These are phyloP conservation scores for Gibbula magus DNA, from an alignment of 2,888 invertebrate species.

Conservation along the genomic window DNA sequence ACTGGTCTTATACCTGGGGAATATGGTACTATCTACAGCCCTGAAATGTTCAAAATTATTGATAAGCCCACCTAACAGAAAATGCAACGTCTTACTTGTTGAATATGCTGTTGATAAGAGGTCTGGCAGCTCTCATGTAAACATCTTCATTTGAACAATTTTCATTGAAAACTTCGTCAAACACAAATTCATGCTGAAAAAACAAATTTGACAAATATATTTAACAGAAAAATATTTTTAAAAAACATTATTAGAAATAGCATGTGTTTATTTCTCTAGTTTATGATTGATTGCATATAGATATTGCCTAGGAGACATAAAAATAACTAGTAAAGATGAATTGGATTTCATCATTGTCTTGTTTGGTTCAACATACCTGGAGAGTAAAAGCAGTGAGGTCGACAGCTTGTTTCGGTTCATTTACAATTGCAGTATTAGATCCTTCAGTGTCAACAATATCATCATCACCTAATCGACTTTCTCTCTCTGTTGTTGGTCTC, in stretches of 20 bases:
- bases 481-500: conserved; percentile 66
- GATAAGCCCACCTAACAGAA: not conserved
- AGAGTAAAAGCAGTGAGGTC: conserved; percentile 71
- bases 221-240: too few species aligned
- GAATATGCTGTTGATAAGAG: conserved; percentile 69
- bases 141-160: conserved; percentile 70
- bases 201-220: not conserved
- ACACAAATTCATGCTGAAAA: conserved; percentile 73
- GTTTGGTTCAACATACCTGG: conserved; percentile 56
- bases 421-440: conserved; percentile 63
- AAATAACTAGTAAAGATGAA: too few species aligned
- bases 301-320: not conserved
- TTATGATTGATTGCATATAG: not conserved
- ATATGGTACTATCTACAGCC: too few species aligned
- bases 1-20: too few species aligned
- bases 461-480: conserved; percentile 61
- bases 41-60: too few species aligned
- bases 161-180: conserved; percentile 74
- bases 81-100: conserved; percentile 60
- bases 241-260: not conserved
- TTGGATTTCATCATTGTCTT: too few species aligned
- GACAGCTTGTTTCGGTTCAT: conserved; percentile 71
- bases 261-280: not conserved
- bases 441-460: conserved; percentile 65
- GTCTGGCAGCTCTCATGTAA: conserved; percentile 69